A percentile compares a stretch with the other conserved stretches of the same genome.
phyloP scores from a whole-genome alignment of 2,797 vertebrate species.

The Clarias pachynema region DNA sequence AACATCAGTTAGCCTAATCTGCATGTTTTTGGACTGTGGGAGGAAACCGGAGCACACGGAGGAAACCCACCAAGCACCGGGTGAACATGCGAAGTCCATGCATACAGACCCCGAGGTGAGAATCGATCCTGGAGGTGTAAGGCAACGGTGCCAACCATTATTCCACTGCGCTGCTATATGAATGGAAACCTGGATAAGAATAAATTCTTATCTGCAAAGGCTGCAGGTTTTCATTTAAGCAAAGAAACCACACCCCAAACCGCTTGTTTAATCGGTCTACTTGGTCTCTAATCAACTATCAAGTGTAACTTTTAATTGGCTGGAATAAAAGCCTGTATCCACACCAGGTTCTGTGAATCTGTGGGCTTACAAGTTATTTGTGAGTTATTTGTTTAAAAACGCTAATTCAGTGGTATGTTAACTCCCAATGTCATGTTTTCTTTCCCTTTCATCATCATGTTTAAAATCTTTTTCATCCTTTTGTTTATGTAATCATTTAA shows the following conservation, averaged over 20 bases:
- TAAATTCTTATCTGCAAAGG: no score
- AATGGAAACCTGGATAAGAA: no score
- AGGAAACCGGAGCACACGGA: no score
- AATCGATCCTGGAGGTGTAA: no score
- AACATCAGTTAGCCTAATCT: no score
- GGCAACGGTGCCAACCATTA: no score
- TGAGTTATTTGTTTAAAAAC: background rate
- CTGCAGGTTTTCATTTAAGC: no score
- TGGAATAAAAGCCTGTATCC: background rate
- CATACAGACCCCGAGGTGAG: no score
- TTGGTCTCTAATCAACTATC: background rate
- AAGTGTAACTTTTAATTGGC: background rate
- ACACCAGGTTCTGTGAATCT: background rate
- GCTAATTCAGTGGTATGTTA: background rate
- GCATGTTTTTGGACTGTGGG: no score
- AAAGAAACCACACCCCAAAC: background rate
- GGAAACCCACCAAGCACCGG: no score
- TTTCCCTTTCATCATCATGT: background rate
- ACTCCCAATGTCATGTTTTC: background rate
- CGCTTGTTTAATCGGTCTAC: background rate
- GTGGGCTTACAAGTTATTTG: background rate
- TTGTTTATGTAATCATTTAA: background rate
- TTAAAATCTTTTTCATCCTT: background rate
- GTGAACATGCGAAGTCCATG: no score
- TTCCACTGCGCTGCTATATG: no score